Base-by-base conservation (phyloP, 2,888 invertebrate genomes). In the Ganaspis brasiliensis region DNA sequence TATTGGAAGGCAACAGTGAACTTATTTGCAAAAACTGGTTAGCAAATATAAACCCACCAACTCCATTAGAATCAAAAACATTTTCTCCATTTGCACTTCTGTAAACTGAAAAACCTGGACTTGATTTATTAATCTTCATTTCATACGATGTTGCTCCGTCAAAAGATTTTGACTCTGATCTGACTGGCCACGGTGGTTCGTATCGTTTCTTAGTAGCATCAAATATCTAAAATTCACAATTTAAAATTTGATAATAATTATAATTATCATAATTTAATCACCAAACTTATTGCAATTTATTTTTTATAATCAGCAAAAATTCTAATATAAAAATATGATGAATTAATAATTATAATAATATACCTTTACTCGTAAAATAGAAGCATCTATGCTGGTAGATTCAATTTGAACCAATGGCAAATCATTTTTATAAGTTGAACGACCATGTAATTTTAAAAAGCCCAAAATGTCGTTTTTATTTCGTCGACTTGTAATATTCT, bases 11-110 rank as follows among this genome's bases (percentile, higher is more conserved):
- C 19, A 97, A 87, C 57, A 91, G 85, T 6, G 93, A 92, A 72
- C 94, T 94, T 6, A 97, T 89, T 91, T 97, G 96, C 0, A 96
- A 86, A 87, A 96, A 95, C 87, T 96, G 96, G 89, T 97, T 94
- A 0, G 96, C 94, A 78, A 95, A 95, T 57, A 96, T 94, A 76
- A 97, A 92, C 0, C 95, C 95, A 61, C 95, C 94, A 26, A 95
- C 92, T 80, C 93, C 93, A 86, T 94, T 93, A 0, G 95, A 93
- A 90, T 96, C 94, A 87, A 97, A 95, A n/a, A n/a, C n/a, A n/a
- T n/a, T n/a, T n/a, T n/a, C n/a, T n/a, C n/a, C n/a, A 26, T 81
- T 82, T 70, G 83, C 81, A 79, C 87, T 86, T 83, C 95, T 92
- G 21, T 94, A 86, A 73, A 96, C 92, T 87, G 93, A 94, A 88